Evolutionary conservation across 2,888 invertebrate species (phyloP), one percentile per base, ranked within the genome.

Genomic region (Drosophila eohydei): DNA sequence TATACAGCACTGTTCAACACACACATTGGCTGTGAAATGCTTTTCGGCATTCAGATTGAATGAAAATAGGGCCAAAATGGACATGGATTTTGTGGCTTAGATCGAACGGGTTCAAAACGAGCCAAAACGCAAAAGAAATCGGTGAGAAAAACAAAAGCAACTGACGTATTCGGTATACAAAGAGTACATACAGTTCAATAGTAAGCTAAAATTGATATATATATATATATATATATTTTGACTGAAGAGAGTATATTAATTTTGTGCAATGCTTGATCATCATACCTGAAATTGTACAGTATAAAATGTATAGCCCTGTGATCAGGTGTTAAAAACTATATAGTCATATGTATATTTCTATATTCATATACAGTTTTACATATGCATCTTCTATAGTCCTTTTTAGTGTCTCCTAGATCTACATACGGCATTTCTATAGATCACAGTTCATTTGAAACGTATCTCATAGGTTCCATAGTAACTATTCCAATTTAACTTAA

Each of bases 11-110:
- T 14, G 21, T 36, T 40, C 26, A 57, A 21, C 32, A 38, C 11
- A 58, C 14, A 55, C 44, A 44, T 30, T 46, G 55, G 41, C 67
- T 41, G 50, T 50, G 12, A 63, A 41, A 71, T 54, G 46, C 51
- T 46, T 59, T 36, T 41, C 21, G 55, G 41, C 56, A 62, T 58
- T 66, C 40, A 56, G 28, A 41, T 30, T 51, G 38, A 59, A 55
- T 65, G 38, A 71, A 65, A 68, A 65, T 52, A 34, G 44, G 66
- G 66, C 51, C 56, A 51, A 40, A 9, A 64, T 36, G 55, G 8
- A 21, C 43, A 41, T 50, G 60, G 30, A 41, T 28, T 60, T 21
- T 52, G 11, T 50, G 12, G 44, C 28, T 41, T 34, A 28, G 41
- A 34, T 56, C 16, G 34, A 63, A 43, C 41, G 34, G 48, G 63